Evolutionary conservation across 2,888 invertebrate species (phyloP).

Genomic region (Eumerus sabulonum): DNA sequence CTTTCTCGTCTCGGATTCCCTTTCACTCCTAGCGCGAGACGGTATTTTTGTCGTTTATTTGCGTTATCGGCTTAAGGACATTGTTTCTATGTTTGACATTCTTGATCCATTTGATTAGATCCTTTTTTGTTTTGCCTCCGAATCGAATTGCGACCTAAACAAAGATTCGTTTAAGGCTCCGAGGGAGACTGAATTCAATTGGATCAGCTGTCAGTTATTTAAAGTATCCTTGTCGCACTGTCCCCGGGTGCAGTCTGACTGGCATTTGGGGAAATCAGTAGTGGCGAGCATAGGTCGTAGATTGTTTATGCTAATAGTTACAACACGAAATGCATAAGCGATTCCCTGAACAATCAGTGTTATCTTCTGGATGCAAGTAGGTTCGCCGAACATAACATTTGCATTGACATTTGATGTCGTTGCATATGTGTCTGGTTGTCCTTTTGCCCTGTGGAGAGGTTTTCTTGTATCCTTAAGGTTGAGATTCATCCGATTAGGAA

Average conservation of each 20-base stretch:
- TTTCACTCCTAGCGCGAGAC: background rate
- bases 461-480: background rate
- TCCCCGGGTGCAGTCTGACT: conserved; percentile 8
- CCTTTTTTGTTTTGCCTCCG: conserved; percentile 9
- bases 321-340: conserved; percentile 32
- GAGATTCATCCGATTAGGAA: conserved; percentile 52
- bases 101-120: conserved; percentile 63
- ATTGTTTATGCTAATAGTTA: conserved; percentile 60
- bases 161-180: conserved; percentile 33
- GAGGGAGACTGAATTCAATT: too few species aligned
- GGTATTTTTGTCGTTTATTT: conserved; percentile 37
- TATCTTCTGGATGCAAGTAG: conserved; percentile 35
- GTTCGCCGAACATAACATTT: conserved; percentile 41
- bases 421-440: background rate
- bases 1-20: background rate
- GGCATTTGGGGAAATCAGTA: conserved; percentile 16
- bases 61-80: conserved; percentile 32
- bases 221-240: conserved; percentile 10
- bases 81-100: conserved; percentile 60
- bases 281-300: too few species aligned
- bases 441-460: background rate
- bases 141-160: conserved; percentile 33
- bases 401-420: conserved; percentile 53
- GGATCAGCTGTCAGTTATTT: conserved; percentile 44
- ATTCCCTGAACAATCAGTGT: conserved; percentile 51